These are phyloP conservation scores for Margarornis squamiger DNA, from an alignment of 2,797 vertebrate genomes.

Conservation along the genomic window DNA sequence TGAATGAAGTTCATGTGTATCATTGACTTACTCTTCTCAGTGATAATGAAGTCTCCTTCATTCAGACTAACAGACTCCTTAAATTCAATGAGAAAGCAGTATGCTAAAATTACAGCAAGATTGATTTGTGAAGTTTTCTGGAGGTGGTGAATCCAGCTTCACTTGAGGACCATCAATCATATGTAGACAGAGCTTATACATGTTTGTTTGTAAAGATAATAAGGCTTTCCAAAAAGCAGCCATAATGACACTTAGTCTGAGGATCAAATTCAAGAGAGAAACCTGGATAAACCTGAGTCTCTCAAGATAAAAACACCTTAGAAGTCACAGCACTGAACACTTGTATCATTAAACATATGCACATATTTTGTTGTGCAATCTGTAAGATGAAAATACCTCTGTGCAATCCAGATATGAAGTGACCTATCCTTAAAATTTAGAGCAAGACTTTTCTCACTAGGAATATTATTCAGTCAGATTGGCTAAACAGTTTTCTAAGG, in stretches of 20 bases:
- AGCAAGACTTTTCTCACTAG: neutral
- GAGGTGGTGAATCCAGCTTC: conserved; percentile 6
- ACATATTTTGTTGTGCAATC: neutral
- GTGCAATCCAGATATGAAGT: neutral
- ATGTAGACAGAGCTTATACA: neutral
- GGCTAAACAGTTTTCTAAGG: neutral
- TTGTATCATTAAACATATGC: neutral
- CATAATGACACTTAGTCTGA: neutral
- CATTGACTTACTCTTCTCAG: neutral
- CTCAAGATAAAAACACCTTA: neutral
- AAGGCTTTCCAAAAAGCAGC: conserved; percentile 10
- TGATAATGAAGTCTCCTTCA: conserved; percentile 19
- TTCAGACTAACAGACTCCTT: neutral
- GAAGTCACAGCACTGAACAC: neutral
- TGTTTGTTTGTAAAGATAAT: neutral
- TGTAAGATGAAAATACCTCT: neutral
- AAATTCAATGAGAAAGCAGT: conserved; percentile 9
- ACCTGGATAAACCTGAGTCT: neutral
- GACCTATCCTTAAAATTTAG: neutral
- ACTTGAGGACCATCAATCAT: neutral
- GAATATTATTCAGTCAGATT: neutral
- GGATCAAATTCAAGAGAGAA: neutral
- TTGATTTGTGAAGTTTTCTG: conserved; percentile 21
- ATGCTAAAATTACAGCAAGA: conserved; percentile 13
- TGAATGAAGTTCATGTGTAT: neutral